These are phyloP conservation scores for Polypterus senegalus DNA, from an alignment of 2,113 vertebrate species.

Conservation along the genomic window DNA sequence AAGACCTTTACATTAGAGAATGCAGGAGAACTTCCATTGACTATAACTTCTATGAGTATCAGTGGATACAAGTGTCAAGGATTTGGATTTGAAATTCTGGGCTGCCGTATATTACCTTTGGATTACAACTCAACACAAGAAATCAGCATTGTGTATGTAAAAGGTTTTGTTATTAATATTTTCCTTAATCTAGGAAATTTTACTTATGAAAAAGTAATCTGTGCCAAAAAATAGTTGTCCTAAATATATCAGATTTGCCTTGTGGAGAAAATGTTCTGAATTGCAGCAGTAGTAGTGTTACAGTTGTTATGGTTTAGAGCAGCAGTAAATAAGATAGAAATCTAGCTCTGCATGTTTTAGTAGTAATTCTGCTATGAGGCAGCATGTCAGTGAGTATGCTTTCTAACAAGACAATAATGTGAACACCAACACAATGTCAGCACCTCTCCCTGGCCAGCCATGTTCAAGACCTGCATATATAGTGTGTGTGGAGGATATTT, in stretches of 20 bases:
- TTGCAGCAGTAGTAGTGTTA: no score
- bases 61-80: slow-evolving; percentile 91
- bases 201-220: no score
- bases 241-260: no score
- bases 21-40: slow-evolving; percentile 80
- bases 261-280: no score
- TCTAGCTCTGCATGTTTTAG: no score
- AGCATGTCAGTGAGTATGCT: neutral
- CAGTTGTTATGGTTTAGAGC: no score
- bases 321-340: no score
- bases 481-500: no score
- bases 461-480: neutral
- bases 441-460: neutral
- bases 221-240: no score
- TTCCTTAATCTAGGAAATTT: no score
- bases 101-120: slow-evolving; percentile 73
- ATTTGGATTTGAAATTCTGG: slow-evolving; percentile 88
- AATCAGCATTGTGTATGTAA: slow-evolving; percentile 83
- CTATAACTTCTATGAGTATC: slow-evolving; percentile 86
- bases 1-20: slow-evolving; percentile 97
- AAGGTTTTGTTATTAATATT: neutral
- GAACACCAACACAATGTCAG: neutral
- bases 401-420: neutral
- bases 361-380: no score
- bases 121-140: slow-evolving; percentile 78